Conservation (phyloP, 2,113 vertebrate genomes). For the Anas platyrhynchos region DNA sequence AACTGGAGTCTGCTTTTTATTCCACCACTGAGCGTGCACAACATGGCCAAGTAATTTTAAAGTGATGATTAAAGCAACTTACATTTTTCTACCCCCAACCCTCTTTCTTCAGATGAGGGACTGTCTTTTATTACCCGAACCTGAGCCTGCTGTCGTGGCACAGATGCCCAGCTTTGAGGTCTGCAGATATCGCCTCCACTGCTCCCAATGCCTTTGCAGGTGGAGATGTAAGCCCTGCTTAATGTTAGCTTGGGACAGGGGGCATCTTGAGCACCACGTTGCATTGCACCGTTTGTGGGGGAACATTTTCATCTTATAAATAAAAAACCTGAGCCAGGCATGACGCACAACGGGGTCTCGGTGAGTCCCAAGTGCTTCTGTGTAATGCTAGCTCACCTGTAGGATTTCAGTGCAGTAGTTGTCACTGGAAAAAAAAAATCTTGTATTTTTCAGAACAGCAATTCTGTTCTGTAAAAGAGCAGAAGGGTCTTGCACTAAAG, state of each 20-base stretch:
- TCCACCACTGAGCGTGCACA: neutral
- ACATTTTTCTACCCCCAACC: neutral
- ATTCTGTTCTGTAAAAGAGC: neutral
- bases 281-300: neutral
- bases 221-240: neutral
- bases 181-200: neutral
- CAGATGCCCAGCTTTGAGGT: neutral
- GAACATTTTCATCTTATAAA: neutral
- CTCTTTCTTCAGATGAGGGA: neutral
- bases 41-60: neutral
- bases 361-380: neutral
- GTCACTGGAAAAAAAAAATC: neutral
- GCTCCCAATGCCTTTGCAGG: neutral
- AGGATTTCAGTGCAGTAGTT: neutral
- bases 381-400: neutral
- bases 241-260: accelerated
- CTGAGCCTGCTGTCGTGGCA: neutral
- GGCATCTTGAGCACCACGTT: neutral
- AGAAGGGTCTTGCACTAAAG: neutral
- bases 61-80: neutral
- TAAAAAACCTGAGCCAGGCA: neutral
- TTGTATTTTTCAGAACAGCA: neutral
- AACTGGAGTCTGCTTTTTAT: neutral
- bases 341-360: neutral
- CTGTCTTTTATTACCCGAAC: neutral